Percentiles rank a stretch among this genome's conserved stretches.
Evolutionary conservation across 2,113 vertebrate genomes (phyloP).

Genomic region (Pipa parva): DNA sequence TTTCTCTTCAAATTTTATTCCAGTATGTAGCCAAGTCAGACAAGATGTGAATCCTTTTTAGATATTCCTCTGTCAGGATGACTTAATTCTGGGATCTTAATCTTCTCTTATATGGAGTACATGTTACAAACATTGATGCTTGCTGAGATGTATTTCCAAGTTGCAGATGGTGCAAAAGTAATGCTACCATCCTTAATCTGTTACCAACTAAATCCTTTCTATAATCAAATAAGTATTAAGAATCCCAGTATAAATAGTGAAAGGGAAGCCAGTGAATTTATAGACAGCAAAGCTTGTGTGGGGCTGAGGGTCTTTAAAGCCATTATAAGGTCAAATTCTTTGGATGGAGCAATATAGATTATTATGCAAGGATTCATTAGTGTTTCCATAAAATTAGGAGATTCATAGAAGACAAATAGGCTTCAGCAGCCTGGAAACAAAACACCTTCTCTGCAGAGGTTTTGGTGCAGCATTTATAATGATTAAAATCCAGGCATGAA

Average conservation of each 20-base stretch:
- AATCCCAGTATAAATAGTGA: conserved; percentile 1
- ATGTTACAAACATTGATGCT: not conserved
- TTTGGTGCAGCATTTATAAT: conserved; percentile 8
- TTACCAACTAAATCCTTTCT: conserved; percentile 2
- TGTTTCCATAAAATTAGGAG: not conserved
- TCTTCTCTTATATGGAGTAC: not conserved
- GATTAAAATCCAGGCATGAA: conserved; percentile 28
- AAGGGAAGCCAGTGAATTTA: not conserved
- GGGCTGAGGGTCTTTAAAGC: no score
- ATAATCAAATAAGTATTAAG: not conserved
- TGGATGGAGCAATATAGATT: not conserved
- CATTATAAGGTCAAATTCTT: conserved; percentile 1
- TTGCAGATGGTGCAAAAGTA: not conserved
- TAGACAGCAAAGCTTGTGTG: no score
- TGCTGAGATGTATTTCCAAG: not conserved
- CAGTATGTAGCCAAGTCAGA: not conserved
- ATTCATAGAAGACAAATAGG: not conserved
- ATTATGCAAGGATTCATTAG: not conserved
- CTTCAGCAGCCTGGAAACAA: not conserved
- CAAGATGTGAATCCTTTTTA: not conserved
- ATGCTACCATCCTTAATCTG: not conserved
- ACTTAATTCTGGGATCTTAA: not conserved
- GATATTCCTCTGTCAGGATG: not conserved
- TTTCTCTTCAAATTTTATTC: no score
- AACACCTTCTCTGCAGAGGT: conserved; percentile 4